Conservation (phyloP, 1,140 invertebrate genomes). For the Eupeodes corollae region DNA sequence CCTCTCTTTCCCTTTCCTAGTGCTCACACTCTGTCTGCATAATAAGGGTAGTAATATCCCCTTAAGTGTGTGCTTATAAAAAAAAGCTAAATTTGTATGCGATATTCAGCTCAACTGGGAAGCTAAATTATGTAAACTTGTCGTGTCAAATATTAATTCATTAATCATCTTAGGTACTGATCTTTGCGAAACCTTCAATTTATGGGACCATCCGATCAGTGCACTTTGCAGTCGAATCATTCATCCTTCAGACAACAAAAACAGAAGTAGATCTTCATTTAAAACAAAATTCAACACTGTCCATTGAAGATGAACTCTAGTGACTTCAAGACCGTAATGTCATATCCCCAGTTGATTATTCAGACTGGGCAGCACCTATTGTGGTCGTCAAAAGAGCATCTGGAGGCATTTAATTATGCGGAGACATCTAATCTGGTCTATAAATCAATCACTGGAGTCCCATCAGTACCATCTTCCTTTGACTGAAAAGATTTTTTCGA, state of each 20-base stretch:
- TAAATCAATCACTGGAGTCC: slow-evolving; percentile 3
- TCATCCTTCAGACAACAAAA: not conserved
- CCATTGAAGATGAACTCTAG: slow-evolving; percentile 1
- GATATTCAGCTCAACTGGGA: slow-evolving; percentile 1
- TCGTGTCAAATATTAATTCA: slow-evolving; percentile 2
- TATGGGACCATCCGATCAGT: not conserved
- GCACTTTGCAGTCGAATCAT: not conserved
- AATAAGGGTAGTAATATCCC: no score
- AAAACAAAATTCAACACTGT: no score
- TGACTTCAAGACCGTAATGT: slow-evolving; percentile 1
- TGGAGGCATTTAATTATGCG: slow-evolving; percentile 20
- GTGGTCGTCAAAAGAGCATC: slow-evolving; percentile 28
- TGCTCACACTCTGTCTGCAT: no score
- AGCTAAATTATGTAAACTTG: not conserved
- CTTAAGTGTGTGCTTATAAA: no score
- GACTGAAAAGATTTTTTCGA: slow-evolving; percentile 5
- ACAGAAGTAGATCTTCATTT: slow-evolving; percentile 2
- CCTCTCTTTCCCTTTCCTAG: no score
- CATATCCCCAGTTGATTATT: slow-evolving; percentile 15
- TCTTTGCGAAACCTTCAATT: not conserved
- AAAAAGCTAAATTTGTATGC: slow-evolving; percentile 1
- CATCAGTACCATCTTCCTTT: slow-evolving; percentile 9
- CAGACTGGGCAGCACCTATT: slow-evolving; percentile 36
- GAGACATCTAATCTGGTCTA: slow-evolving; percentile 12
- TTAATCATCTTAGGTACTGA: not conserved